Evolutionary conservation across 1,140 invertebrate species (phyloP), one percentile per base, ranked within the genome.

Genomic region (Trichonephila clavata): DNA sequence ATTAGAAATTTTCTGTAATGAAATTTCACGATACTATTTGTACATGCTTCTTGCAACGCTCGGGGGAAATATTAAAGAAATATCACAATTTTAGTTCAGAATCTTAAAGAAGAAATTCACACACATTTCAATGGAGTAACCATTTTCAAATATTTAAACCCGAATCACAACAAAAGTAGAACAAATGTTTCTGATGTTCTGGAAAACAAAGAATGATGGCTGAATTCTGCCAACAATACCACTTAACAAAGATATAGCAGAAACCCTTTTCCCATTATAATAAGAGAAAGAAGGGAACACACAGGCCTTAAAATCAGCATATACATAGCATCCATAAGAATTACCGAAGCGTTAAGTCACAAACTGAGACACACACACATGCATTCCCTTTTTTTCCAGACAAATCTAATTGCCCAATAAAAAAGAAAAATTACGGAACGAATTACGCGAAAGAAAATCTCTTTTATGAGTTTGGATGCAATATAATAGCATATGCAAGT

Each of bases 381-480:
- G n/a, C n/a, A 43, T 65, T 87, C 5, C 60, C 39, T 65, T 87
- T 43, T 87, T 65, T 87, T n/a, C 32, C 61, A 43, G 61, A 63
- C 61, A 65, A 65, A 63, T 65, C 61, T 87, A 65, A 87, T 87
- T 65, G 59, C 27, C 61, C 59, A 65, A 68, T 87, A 87, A 87
- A 87, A 87, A 65, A 39, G 86, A 65, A 65, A 87, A 27, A 59
- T 83, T 59, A 24, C 57, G 13, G 27, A 60, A 18, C 57, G 83
- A 59, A 84, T 84, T 60, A 84, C 83, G 83, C 57, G 50, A 59
- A 84, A 84, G 50, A 59, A 27, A n/a, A 84, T 84, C n/a, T 10
- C 50, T n/a, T 84, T 84, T 60, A 84, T 60, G 83, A 32, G 10
- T 84, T 59, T 14, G 24, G 21, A 60, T 20, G 57, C 57, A 84